Conservation (phyloP, 2,113 vertebrate species). For the Alectura lathami region DNA sequence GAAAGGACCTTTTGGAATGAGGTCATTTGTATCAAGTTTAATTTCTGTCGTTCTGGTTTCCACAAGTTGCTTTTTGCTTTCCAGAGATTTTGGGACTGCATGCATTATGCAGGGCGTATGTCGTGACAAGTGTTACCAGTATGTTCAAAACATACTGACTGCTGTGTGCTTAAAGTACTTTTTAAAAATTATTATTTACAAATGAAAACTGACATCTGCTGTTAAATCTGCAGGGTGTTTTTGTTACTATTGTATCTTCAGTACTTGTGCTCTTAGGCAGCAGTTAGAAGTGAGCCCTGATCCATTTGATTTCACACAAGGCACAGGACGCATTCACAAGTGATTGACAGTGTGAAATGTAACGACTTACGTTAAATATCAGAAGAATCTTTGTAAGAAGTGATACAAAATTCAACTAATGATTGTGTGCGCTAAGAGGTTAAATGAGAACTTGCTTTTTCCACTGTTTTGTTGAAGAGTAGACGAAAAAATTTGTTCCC, state of each 20-base stretch:
- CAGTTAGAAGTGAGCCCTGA: background rate
- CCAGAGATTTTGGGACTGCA: background rate
- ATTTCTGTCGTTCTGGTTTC: background rate
- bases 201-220: background rate
- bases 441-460: background rate
- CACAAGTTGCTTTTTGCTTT: slow-evolving; percentile 2
- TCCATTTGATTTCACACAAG: background rate
- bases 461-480: background rate
- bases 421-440: background rate
- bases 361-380: background rate
- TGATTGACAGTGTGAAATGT: background rate
- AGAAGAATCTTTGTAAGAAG: background rate
- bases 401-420: background rate
- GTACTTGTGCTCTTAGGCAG: background rate
- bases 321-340: background rate
- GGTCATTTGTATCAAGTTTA: background rate
- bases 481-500: background rate
- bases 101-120: background rate
- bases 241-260: background rate
- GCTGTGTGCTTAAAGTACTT: background rate
- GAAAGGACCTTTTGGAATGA: background rate
- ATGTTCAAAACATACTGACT: background rate
- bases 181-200: background rate
- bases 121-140: background rate
- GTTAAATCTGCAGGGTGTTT: background rate